Percentiles rank a stretch among this genome's conserved stretches.
Conservation (phyloP, 2,888 invertebrate species). For the Cheilosia pagana region DNA sequence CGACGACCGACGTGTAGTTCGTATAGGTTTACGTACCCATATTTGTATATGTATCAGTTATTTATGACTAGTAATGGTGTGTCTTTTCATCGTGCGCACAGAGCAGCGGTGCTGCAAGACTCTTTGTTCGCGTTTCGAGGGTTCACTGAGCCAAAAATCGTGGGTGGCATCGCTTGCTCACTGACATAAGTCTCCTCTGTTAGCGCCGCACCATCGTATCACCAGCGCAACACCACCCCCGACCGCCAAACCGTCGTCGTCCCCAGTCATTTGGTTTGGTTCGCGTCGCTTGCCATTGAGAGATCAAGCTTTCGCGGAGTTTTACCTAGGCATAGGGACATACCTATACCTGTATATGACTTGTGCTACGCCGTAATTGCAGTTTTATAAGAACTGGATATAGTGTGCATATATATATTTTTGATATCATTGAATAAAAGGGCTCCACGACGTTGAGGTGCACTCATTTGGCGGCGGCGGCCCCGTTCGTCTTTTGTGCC, state of each 20-base stretch:
- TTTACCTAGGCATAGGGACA: conserved; percentile 28
- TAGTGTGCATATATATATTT: background rate
- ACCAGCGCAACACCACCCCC: conserved; percentile 4
- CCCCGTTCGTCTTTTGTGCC: conserved; percentile 52
- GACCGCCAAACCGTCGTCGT: conserved; percentile 4
- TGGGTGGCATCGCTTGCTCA: conserved; percentile 67
- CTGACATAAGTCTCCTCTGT: conserved; percentile 61
- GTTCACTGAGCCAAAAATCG: conserved; percentile 72
- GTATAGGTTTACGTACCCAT: conserved; percentile 5
- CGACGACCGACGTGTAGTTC: background rate
- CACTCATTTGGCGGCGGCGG: conserved; percentile 34
- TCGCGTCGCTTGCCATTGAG: conserved; percentile 61
- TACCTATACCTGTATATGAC: background rate
- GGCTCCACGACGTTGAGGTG: conserved; percentile 31
- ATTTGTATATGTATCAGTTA: conserved; percentile 19
- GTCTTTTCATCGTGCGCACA: conserved; percentile 49
- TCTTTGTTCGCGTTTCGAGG: conserved; percentile 59
- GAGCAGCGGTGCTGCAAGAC: conserved; percentile 15
- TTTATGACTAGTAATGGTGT: conserved; percentile 47
- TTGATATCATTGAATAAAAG: conserved; percentile 55
- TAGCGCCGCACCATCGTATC: conserved; percentile 67
- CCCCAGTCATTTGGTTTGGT: conserved; percentile 23
- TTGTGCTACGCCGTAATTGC: conserved; percentile 28
- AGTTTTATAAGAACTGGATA: conserved; percentile 38
- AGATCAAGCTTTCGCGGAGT: conserved; percentile 52